Conservation (phyloP, 2,113 vertebrate genomes). For the Pelvicachromis taeniatus region DNA sequence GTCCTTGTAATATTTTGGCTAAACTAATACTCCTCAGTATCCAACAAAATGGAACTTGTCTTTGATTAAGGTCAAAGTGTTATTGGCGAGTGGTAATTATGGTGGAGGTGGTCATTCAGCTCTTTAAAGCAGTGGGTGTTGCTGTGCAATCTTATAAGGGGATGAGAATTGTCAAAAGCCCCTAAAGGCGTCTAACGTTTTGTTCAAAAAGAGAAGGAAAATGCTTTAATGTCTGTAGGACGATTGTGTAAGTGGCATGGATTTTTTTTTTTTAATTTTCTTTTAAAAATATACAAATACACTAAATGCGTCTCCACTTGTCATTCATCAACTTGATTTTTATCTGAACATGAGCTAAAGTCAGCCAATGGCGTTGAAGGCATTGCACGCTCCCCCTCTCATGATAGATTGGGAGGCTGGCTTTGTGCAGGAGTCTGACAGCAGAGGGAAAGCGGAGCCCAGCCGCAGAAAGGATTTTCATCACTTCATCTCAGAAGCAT, state of each 20-base stretch:
- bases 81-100: neutral
- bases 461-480: slow-evolving; percentile 24
- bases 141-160: accelerated
- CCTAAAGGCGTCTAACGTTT: accelerated
- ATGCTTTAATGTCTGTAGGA: neutral
- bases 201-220: neutral
- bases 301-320: neutral
- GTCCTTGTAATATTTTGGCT: neutral
- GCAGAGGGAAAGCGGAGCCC: neutral
- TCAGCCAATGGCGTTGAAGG: slow-evolving; percentile 22
- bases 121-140: neutral
- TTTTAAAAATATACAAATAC: neutral
- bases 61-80: neutral
- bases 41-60: neutral
- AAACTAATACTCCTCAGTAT: accelerated
- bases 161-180: accelerated
- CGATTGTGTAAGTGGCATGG: too few relatives aligned
- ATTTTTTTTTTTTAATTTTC: too few relatives aligned
- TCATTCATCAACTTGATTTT: neutral
- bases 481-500: neutral
- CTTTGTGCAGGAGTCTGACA: slow-evolving; percentile 22
- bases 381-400: neutral
- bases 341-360: neutral
- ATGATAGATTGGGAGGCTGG: slow-evolving; percentile 55
- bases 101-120: neutral